Evolutionary conservation across 2,888 invertebrate species (phyloP).

Genomic region (Stegana nigrithorax): DNA sequence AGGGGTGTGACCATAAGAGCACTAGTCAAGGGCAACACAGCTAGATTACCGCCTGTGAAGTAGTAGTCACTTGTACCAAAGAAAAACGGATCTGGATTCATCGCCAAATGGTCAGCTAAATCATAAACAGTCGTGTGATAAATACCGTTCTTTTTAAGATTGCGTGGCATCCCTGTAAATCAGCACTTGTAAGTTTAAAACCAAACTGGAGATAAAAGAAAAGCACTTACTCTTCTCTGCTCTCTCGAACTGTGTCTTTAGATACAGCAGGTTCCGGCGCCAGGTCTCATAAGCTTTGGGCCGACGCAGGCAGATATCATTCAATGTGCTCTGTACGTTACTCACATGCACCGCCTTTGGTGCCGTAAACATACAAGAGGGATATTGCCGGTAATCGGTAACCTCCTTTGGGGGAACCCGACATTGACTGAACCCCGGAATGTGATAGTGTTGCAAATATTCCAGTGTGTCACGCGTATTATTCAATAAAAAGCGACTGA

Average conservation of each 20-base stretch:
- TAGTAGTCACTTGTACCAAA: constrained; percentile 63
- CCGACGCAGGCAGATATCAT: constrained; percentile 46
- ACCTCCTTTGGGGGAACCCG: neutral
- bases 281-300: constrained; percentile 31
- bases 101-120: constrained; percentile 40
- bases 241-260: constrained; percentile 30
- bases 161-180: no score
- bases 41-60: constrained; percentile 64
- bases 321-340: constrained; percentile 23
- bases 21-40: constrained; percentile 28
- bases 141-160: no score
- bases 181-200: no score
- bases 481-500: neutral
- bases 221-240: constrained; percentile 36
- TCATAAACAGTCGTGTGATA: constrained; percentile 37
- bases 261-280: constrained; percentile 18
- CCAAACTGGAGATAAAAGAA: no score
- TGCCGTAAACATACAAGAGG: constrained; percentile 29
- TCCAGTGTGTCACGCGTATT: neutral
- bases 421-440: neutral
- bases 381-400: constrained; percentile 31
- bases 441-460: neutral
- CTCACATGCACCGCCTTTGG: constrained; percentile 42
- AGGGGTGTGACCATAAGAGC: neutral
- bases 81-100: constrained; percentile 55